Evolutionary conservation across 1,140 invertebrate species (phyloP), one percentile per base, ranked within the genome.

Genomic region (Drosophila yakuba): DNA sequence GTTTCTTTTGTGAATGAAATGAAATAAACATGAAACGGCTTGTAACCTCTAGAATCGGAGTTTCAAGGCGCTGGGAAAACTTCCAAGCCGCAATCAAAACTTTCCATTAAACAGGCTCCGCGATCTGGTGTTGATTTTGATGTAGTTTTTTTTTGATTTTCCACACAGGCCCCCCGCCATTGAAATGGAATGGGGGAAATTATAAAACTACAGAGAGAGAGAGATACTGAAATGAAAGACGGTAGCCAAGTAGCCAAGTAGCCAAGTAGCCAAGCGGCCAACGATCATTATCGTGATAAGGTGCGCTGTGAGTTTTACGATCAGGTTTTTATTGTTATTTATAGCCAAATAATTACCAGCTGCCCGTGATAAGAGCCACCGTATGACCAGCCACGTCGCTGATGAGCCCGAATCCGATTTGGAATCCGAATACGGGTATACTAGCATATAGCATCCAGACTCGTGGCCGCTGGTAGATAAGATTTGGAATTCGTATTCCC

Each of bases 281-380:
- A n/a, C 61, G 48, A 64, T 68, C 59, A 64, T 64, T 51, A 68
- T 48, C 23, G 28, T 58, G 64, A 72, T 72, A 72, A 72, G 68
- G 45, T 35, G 39, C 44, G 55, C 51, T 20, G 20, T 55, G 51
- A 60, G 48, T 45, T 80, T 68, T 84, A 67, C 47, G 79, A 64
- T 73, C 75, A 82, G 77, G 44, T 64, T 74, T 85, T 86, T 88
- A 83, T 86, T 86, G 66, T 83, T 82, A 86, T 86, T 86, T 86
- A 88, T 86, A 74, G 78, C 75, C 71, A 88, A 85, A 88, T 88
- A 85, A 88, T 78, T 85, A 52, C 61, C 61, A 39, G 60, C 62
- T 67, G 36, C 57, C 69, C 39, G 25, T 43, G 80, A 84, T 84
- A 84, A 84, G 75, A 47, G 14, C 44, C 55, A 61, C 39, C 55